phyloP scores from a whole-genome alignment of 2,797 vertebrate species.

The Periophthalmus magnuspinnatus region DNA sequence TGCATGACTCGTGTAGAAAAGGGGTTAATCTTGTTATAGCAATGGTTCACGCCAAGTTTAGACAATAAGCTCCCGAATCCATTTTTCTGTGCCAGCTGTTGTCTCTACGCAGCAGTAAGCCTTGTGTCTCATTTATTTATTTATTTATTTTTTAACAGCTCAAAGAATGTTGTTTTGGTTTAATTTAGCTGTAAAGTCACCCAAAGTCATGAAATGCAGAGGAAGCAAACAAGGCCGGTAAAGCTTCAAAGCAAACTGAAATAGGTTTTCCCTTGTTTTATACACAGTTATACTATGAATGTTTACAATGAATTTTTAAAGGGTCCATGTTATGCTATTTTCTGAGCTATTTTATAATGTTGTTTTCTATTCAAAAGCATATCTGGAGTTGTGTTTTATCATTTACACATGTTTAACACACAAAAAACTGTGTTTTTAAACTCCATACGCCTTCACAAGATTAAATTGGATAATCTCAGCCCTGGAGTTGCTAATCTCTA shows the following conservation, averaged over 20 bases:
- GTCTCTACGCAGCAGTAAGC: slow-evolving; percentile 56
- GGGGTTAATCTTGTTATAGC: slow-evolving; percentile 69
- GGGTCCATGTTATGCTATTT: too few species aligned
- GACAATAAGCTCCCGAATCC: slow-evolving; percentile 58
- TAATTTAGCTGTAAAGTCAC: slow-evolving; percentile 57
- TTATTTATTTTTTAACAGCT: slow-evolving; percentile 33
- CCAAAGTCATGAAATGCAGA: slow-evolving; percentile 45
- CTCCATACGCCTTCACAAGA: too few species aligned
- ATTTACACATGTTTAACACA: too few species aligned
- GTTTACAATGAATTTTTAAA: too few species aligned
- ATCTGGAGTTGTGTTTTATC: too few species aligned
- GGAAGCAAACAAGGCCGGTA: background rate
- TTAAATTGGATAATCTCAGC: too few species aligned
- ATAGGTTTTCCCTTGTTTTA: background rate
- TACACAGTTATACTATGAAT: too few species aligned
- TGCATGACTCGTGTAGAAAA: slow-evolving; percentile 48
- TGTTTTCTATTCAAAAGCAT: too few species aligned
- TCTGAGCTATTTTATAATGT: too few species aligned
- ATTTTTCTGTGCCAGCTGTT: slow-evolving; percentile 60
- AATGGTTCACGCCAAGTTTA: slow-evolving; percentile 61
- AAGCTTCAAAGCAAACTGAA: background rate
- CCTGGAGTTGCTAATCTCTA: too few species aligned
- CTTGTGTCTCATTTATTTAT: background rate
- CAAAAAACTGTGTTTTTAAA: too few species aligned
- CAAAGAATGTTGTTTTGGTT: slow-evolving; percentile 40